Evolutionary conservation across 2,113 vertebrate genomes (phyloP), one percentile per base, ranked within the genome.

Genomic region (Nasalis larvatus): DNA sequence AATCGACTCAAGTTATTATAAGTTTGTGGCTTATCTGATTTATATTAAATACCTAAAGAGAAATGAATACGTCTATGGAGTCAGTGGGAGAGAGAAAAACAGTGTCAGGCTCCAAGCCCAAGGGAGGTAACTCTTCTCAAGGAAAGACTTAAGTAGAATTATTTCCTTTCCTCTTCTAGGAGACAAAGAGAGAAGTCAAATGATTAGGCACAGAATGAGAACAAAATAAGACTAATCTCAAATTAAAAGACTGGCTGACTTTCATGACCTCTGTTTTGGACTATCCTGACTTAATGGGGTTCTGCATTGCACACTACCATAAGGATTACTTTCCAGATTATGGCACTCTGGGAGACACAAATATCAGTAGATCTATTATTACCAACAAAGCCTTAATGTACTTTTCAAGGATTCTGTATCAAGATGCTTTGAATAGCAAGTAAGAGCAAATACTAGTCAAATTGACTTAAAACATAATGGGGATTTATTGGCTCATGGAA

Each of bases 11-110:
- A 94, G 66, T 94, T 96, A 87, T 95, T 96, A 76, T 96, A 97
- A 82, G 23, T 97, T 88, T 96, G 89, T 96, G 94, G 94, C 87
- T 96, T 97, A 94, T 97, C 92, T 98, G 96, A 90, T 97, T 97
- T 90, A 92, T 77, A 96, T 98, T 96, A 97, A 91, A 84, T 93
- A 88, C 56, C 45, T 80, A 98, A 97, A 83, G 66, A 89, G 71
- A 96, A 96, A 96, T 6, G 16, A 93, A 94, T 97, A 86, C 32
- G 95, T 92, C 32, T 63, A 52, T 95, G 68, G 52, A 37, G 14
- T 97, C 94, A 94, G 30, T 96, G 49, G 37, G 87, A 88, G 89
- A 71, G 14, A 93, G 73, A 93, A 96, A 94, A 94, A 89, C 66
- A 58, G 20, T 86, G 58, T 97, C 82, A 96, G 40, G 18, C 83